These are phyloP conservation scores for Campopleginae sp. DNA, from an alignment of 2,888 invertebrate genomes.

Conservation along the genomic window DNA sequence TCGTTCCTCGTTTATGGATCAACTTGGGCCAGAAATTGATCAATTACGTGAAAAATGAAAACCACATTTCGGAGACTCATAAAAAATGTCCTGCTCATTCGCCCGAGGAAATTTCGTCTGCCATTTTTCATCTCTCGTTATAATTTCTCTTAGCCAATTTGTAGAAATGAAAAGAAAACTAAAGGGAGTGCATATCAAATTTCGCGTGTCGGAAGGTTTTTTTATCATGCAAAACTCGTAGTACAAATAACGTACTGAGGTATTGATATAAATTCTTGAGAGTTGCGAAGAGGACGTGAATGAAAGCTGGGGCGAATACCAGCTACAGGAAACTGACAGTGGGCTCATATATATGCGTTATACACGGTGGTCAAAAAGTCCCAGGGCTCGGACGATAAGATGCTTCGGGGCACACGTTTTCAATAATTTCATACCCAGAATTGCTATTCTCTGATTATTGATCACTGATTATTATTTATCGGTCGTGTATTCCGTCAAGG, in stretches of 20 bases:
- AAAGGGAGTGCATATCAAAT: neutral
- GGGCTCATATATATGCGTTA: neutral
- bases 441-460: too few species aligned
- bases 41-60: neutral
- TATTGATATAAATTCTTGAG: neutral
- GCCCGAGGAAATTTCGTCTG: neutral
- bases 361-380: neutral
- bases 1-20: neutral
- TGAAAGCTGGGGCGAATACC: slow-evolving; percentile 43
- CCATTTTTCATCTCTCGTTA: neutral
- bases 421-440: neutral
- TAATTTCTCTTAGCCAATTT: neutral
- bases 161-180: neutral
- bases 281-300: slow-evolving; percentile 49
- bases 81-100: neutral
- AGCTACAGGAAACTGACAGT: slow-evolving; percentile 48
- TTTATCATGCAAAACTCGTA: neutral
- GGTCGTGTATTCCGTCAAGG: too few species aligned
- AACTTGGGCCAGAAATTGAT: neutral
- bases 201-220: neutral
- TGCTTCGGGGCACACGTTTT: neutral
- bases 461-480: too few species aligned
- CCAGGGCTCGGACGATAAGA: neutral
- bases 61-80: too few species aligned
- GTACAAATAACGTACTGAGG: neutral